A percentile compares a stretch with the other conserved stretches of the same genome.
These are phyloP conservation scores for Pollenia labialis DNA, from an alignment of 2,888 invertebrate genomes.

Conservation along the genomic window DNA sequence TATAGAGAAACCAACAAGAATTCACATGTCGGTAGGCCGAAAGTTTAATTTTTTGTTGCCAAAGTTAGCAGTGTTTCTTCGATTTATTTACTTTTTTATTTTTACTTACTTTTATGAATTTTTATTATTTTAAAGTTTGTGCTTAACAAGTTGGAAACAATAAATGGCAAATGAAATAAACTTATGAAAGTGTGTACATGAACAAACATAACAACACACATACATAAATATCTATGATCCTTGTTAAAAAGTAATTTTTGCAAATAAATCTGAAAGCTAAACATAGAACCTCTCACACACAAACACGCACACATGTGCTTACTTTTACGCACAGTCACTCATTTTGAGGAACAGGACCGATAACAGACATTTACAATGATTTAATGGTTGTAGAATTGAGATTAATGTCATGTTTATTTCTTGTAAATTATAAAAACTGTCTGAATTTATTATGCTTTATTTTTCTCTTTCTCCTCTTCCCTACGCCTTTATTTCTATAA, in stretches of 20 bases:
- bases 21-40: slow-evolving; percentile 34
- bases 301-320: background rate
- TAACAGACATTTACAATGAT: slow-evolving; percentile 68
- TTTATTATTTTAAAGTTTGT: slow-evolving; percentile 12
- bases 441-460: slow-evolving; percentile 47
- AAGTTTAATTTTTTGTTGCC: slow-evolving; percentile 32
- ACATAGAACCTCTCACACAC: slow-evolving; percentile 13
- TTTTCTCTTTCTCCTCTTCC: background rate
- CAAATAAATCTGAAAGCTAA: slow-evolving; percentile 66
- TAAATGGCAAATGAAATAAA: background rate
- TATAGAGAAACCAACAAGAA: slow-evolving; percentile 20
- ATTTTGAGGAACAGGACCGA: slow-evolving; percentile 18
- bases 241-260: slow-evolving; percentile 68
- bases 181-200: background rate
- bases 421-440: slow-evolving; percentile 64
- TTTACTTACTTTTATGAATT: background rate
- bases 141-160: background rate
- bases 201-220: background rate
- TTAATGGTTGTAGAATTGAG: slow-evolving; percentile 80
- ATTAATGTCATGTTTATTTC: slow-evolving; percentile 72
- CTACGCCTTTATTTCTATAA: background rate
- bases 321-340: slow-evolving; percentile 12
- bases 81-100: background rate
- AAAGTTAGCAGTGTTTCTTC: slow-evolving; percentile 44
- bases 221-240: background rate